A percentile compares a stretch with the other conserved stretches of the same genome.
Evolutionary conservation across 92 coral and sea anemone species (phyloP).

Genomic region (Scolanthus callimorphus): DNA sequence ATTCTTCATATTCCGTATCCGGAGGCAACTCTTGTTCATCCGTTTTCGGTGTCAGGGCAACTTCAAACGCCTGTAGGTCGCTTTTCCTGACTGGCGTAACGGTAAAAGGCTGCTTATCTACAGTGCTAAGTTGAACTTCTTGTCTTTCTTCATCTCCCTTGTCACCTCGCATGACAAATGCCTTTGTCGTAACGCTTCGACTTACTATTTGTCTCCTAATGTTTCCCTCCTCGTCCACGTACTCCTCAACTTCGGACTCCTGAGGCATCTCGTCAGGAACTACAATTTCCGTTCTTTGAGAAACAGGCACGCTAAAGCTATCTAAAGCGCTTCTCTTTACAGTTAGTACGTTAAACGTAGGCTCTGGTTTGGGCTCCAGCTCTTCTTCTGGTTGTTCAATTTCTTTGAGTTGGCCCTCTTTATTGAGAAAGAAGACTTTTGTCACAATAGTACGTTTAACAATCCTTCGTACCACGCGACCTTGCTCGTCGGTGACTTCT

Average conservation of each 20-base stretch:
- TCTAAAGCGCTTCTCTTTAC: constrained; percentile 60
- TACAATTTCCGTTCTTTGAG: not conserved
- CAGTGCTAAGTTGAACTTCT: no score
- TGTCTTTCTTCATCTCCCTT: not conserved
- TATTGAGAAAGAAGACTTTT: constrained; percentile 13
- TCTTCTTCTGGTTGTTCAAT: constrained; percentile 4
- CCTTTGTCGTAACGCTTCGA: constrained; percentile 4
- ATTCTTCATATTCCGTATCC: constrained; percentile 50
- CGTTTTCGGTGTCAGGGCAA: not conserved
- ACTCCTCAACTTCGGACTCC: constrained; percentile 56
- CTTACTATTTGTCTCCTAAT: constrained; percentile 17
- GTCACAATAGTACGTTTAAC: constrained; percentile 49
- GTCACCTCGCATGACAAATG: not conserved
- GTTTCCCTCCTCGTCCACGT: constrained; percentile 60
- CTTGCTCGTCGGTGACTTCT: constrained; percentile 64
- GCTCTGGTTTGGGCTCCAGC: not conserved
- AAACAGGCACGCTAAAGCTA: constrained; percentile 21
- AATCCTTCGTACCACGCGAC: constrained; percentile 65
- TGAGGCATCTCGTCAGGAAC: constrained; percentile 23
- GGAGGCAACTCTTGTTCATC: not conserved
- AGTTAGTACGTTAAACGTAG: constrained; percentile 53
- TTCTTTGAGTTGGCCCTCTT: constrained; percentile 9
- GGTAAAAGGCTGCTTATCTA: not conserved
- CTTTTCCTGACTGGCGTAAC: constrained; percentile 1
- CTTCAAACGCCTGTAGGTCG: not conserved